Evolutionary conservation across 2,113 vertebrate species (phyloP).

Genomic region (Pseudolaguvia tuberculata): DNA sequence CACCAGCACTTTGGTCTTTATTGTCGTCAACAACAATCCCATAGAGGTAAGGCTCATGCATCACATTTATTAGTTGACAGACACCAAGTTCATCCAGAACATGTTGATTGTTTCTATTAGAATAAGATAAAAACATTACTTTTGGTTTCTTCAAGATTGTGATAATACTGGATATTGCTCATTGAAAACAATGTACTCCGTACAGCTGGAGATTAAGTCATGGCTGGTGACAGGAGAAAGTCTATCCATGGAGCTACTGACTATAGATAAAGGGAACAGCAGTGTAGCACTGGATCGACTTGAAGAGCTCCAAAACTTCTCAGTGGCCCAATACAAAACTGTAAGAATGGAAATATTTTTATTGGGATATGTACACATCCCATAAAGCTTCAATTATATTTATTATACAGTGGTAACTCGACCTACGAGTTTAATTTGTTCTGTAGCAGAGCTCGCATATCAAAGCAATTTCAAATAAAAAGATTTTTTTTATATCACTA

Average conservation of each 20-base stretch:
- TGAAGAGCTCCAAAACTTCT: slow-evolving; percentile 77
- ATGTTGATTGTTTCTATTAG: not conserved
- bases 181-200: slow-evolving; percentile 13
- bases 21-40: slow-evolving; percentile 93
- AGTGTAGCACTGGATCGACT: slow-evolving; percentile 74
- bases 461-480: no score
- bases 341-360: slow-evolving; percentile 60
- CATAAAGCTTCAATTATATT: not conserved
- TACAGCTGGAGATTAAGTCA: slow-evolving; percentile 89
- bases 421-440: no score
- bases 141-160: not conserved
- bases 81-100: not conserved
- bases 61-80: not conserved
- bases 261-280: slow-evolving; percentile 84
- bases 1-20: slow-evolving; percentile 84
- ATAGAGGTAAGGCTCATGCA: slow-evolving; percentile 76
- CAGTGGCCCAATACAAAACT: slow-evolving; percentile 77
- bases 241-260: slow-evolving; percentile 86
- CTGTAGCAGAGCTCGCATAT: no score
- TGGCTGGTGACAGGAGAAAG: slow-evolving; percentile 95
- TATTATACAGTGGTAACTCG: no score
- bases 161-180: not conserved
- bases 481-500: no score
- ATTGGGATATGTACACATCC: not conserved
- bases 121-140: not conserved